Evolutionary conservation across 2,888 invertebrate species (phyloP), one percentile per base, ranked within the genome.

Genomic region (Eilema griseolum): DNA sequence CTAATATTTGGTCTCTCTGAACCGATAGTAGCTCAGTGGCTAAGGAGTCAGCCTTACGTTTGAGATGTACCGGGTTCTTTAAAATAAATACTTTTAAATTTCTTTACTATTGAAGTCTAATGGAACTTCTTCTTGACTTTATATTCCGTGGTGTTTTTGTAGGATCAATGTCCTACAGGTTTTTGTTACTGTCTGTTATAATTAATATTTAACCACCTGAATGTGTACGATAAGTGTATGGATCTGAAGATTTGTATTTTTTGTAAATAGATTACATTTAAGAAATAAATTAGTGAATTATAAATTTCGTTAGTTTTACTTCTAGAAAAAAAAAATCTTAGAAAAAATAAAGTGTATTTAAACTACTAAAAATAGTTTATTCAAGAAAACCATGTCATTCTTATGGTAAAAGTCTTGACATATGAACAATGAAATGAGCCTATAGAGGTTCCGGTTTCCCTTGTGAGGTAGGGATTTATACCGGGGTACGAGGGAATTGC

Each of bases 201-300:
- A 57, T 56, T 65, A 82, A 78, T 81, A 72, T 83, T 75, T 85
- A 86, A 87, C 89, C 89, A 90, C 90, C 88, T 88, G 73, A 76
- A 80, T 82, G 81, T 67, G 72, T n/a, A 76, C 75, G 73, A 75
- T 69, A 67, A 67, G 60, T 70, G 73, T 77, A 61, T 69, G 62
- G 52, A 67, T 66, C 77, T 73, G 70, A 77, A 64, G 31, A 63
- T 72, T 76, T 81, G 79, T 82, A 79, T 73, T 77, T n/a, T 79
- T 81, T 82, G 82, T 82, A 82, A 78, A 82, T 82, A 82, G 5
- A 67, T 56, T 52, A 60, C 72, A 70, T 62, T n/a, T 76, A 78
- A 73, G 64, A 70, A 81, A 68, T 83, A 83, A 74, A 81, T 73
- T 2, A 73, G 64, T 69, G 63, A 70, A 24, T 69, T 41, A 70